Evolutionary conservation across 2,888 invertebrate genomes (phyloP), one percentile per base, ranked within the genome.

Genomic region (Tenthredo mesomela): DNA sequence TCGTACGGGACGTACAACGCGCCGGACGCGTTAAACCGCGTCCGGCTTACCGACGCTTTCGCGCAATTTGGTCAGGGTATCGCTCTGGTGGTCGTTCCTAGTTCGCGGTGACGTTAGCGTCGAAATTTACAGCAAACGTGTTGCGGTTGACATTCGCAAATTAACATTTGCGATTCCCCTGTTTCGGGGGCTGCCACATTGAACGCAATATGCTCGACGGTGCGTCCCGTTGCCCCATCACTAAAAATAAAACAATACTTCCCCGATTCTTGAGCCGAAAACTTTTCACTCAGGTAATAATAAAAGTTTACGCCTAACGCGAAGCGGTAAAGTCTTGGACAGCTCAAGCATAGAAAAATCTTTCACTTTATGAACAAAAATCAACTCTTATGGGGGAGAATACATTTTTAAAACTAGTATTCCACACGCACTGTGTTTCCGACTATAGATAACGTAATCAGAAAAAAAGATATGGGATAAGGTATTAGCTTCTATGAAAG

Each of bases 81-180:
- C 43, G 77, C 1, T n/a, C 21, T 33, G 29, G 29, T 40, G 65
- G 25, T 43, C 29, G 29, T 82, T 82, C 15, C 82, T 18, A 67
- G 47, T 70, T 82, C 82, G 82, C 29, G 82, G 82, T 67, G 50
- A 70, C 82, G 47, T 82, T 47, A 65, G 9, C 67, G 82, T 43
- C 21, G 70, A 47, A 82, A 82, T 82, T 82, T 82, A 82, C 70
- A 67, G 67, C 82, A 70, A 82, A 67, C 67, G 67, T 47, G 82
- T 82, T 82, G 70, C 82, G 82, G 82, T 67, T 82, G 82, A 82
- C 70, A 47, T 82, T 82, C 33, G 82, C 67, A 70, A 82, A 82
- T 82, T 70, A 82, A 82, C 67, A 82, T 82, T 82, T 50, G 47
- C 70, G 67, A 82, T 82, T 82, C 70, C 67, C 61, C 7, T 33